phyloP scores from a whole-genome alignment of 2,888 invertebrate species.

The Ellobium chinense region DNA sequence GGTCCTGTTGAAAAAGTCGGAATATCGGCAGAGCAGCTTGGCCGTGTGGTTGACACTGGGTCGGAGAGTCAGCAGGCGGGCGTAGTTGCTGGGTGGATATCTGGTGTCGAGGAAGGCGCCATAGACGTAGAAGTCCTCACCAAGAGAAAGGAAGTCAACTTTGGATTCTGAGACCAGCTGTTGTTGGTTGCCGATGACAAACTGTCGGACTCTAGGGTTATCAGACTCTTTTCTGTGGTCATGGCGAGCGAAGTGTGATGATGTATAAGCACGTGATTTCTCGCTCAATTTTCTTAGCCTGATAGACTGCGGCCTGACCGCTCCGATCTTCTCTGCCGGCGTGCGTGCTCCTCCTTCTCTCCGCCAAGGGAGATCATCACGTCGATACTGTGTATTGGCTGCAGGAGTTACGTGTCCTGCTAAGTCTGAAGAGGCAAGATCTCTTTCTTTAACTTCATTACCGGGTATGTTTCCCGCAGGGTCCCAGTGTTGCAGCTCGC shows the following conservation, averaged over 20 bases:
- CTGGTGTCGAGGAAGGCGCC: conserved; percentile 67
- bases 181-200: too few species aligned
- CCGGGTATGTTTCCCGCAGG: background rate
- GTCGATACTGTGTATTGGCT: too few species aligned
- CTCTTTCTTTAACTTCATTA: background rate
- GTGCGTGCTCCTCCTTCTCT: too few species aligned
- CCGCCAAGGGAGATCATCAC: too few species aligned
- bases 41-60: conserved; percentile 45
- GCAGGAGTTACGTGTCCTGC: background rate
- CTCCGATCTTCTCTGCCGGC: too few species aligned
- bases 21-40: background rate
- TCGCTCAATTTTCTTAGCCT: too few species aligned
- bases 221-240: too few species aligned
- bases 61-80: conserved; percentile 60
- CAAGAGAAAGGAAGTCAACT: conserved; percentile 38
- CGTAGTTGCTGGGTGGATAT: conserved; percentile 40
- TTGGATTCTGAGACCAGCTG: background rate
- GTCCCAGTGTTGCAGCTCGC: background rate
- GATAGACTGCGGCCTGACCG: too few species aligned
- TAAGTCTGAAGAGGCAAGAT: background rate
- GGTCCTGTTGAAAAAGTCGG: background rate
- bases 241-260: too few species aligned
- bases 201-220: too few species aligned
- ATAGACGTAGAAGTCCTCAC: conserved; percentile 56
- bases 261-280: too few species aligned